Evolutionary conservation across 2,113 vertebrate species (phyloP), one percentile per base, ranked within the genome.

Genomic region (Tragelaphus scriptus): DNA sequence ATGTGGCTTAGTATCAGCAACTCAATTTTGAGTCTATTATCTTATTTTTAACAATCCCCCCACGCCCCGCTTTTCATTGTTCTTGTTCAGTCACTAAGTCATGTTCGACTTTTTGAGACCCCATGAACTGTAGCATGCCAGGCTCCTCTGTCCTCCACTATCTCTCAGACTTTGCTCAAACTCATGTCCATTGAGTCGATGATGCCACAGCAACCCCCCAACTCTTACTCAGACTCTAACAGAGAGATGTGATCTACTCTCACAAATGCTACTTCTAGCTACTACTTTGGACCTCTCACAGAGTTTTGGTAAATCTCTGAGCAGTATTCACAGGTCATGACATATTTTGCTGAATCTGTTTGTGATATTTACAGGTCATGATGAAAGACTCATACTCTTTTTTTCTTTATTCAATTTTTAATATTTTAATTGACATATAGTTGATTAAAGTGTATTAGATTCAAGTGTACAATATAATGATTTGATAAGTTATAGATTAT

Each of bases 81-180:
- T 75, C 19, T 40, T 36, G 36, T 75, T 75, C 36, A 75, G 36
- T 75, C 68, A 40, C 36, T 25, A 40, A 75, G 68, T 75, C 36
- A 13, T 40, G 10, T 6, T 25, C 0, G 0, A 40, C 36, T 75
- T 40, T 40, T 40, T 2, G 36, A 3, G 36, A 75, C 11, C 11
- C 5, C 21, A 23, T 13, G 68, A 23, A 40, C 68, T 12, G 10
- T 40, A 40, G 36, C 68, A 23, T 13, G 68, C 21, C 68, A 75
- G 36, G 36, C 19, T 75, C 36, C 71, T 75, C 71, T 25, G 21
- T 75, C 71, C 36, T 44, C 36, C 21, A 3, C 71, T 75, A 4
- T 75, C 36, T 25, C 21, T 44, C 21, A 44, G 36, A 44, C 5
- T 75, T 75, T 13, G 71, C 71, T 44, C 71, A 75, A 4, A 75